Conservation (phyloP, 1,140 invertebrate species). For the Drosophila kohkoa region DNA sequence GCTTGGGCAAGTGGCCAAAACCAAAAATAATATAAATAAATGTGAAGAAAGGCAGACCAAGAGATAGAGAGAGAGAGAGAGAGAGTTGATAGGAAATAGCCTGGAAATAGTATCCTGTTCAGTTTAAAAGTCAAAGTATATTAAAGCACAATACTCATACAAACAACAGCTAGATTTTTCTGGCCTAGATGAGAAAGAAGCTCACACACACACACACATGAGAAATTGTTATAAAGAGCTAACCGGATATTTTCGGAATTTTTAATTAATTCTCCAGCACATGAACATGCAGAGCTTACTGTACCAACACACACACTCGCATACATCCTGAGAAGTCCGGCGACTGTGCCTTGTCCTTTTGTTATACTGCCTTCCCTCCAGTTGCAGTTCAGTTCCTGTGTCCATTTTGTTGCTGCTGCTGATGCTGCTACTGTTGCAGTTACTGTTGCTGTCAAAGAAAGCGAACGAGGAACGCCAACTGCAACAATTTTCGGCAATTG, state of each 20-base stretch:
- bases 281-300: constrained; percentile 25
- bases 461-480: constrained; percentile 43
- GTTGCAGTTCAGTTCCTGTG: constrained; percentile 56
- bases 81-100: constrained; percentile 7
- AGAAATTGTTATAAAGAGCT: constrained; percentile 82
- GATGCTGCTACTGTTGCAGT: constrained; percentile 18
- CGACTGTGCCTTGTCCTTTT: constrained; percentile 59
- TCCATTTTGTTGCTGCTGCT: constrained; percentile 46
- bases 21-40: constrained; percentile 44
- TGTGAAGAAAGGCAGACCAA: background rate
- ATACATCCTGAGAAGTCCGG: constrained; percentile 59
- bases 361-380: constrained; percentile 40
- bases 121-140: constrained; percentile 57
- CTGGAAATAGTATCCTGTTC: constrained; percentile 24
- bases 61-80: background rate
- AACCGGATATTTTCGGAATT: constrained; percentile 83
- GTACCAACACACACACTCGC: constrained; percentile 4
- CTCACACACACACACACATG: constrained; percentile 66
- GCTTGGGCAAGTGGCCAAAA: constrained; percentile 51
- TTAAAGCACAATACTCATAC: constrained; percentile 50
- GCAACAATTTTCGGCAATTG: constrained; percentile 81
- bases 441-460: constrained; percentile 56
- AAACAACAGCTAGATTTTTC: constrained; percentile 48
- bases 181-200: constrained; percentile 48
- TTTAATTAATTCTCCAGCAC: constrained; percentile 75